Evolutionary conservation across 2,113 vertebrate genomes (phyloP).

Genomic region (Sceloporus undulatus): DNA sequence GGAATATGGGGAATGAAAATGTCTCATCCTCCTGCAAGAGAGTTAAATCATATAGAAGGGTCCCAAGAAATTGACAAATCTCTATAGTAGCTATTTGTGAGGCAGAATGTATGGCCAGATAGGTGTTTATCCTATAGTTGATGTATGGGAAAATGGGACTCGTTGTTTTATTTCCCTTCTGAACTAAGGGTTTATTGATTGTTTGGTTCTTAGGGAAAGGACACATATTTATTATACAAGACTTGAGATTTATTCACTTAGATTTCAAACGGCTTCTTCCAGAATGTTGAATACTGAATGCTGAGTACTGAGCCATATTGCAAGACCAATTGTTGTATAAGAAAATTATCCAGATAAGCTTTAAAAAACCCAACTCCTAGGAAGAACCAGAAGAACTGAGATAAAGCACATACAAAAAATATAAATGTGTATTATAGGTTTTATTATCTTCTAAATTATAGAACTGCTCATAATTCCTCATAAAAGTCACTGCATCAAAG

Average conservation of each 20-base stretch:
- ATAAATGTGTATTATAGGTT: not conserved
- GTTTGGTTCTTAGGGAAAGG: conserved; percentile 15
- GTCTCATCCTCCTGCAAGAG: not conserved
- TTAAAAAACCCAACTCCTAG: not conserved
- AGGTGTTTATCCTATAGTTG: not conserved
- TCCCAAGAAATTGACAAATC: not conserved
- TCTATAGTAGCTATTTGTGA: no score
- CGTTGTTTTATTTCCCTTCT: not conserved
- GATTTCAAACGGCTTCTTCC: rapidly evolving
- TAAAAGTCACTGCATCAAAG: conserved; percentile 8
- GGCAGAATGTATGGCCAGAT: not conserved
- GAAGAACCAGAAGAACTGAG: not conserved
- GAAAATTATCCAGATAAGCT: not conserved
- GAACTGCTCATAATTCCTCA: not conserved
- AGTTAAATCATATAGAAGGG: not conserved
- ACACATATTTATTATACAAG: not conserved
- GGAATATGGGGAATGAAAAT: no score
- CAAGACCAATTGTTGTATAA: no score
- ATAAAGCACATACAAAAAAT: conserved; percentile 9
- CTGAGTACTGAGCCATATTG: not conserved
- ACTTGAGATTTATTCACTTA: not conserved
- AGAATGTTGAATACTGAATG: not conserved
- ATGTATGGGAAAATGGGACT: not conserved
- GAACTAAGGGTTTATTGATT: rapidly evolving
- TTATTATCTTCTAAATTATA: conserved; percentile 7